Evolutionary conservation across 2,888 invertebrate genomes (phyloP).

Genomic region (Aleiodes leptofemur): DNA sequence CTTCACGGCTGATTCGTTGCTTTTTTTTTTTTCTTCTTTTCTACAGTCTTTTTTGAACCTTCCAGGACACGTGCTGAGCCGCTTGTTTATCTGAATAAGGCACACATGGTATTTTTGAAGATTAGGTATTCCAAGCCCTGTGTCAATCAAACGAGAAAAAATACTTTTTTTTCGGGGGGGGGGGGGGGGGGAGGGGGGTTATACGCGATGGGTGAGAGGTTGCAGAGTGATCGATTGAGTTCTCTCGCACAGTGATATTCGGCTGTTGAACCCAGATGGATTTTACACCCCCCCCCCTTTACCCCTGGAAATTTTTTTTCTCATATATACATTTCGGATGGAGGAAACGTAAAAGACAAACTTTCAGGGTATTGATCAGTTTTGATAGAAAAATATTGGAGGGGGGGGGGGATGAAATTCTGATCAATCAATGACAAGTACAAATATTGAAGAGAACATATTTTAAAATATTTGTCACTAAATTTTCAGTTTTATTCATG

Average conservation of each 20-base stretch:
- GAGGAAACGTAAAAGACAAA: constrained; percentile 46
- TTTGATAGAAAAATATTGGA: constrained; percentile 34
- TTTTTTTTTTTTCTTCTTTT: constrained; percentile 6
- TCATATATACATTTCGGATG: constrained; percentile 34
- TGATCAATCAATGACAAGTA: constrained; percentile 54
- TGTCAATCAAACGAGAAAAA: constrained; percentile 43
- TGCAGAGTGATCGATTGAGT: constrained; percentile 45
- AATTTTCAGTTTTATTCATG: constrained; percentile 35
- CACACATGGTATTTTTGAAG: constrained; percentile 23
- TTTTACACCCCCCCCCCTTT: background rate
- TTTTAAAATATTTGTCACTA: constrained; percentile 38
- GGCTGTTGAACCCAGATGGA: constrained; percentile 26
- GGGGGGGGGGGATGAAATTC: constrained; percentile 46
- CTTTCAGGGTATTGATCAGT: constrained; percentile 52
- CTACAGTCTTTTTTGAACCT: too few relatives aligned
- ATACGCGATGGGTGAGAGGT: background rate
- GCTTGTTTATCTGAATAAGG: background rate
- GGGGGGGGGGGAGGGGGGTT: background rate
- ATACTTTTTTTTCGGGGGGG: constrained; percentile 11
- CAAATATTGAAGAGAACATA: background rate
- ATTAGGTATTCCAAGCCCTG: constrained; percentile 28
- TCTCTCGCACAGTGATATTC: constrained; percentile 34
- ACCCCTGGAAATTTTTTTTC: constrained; percentile 10
- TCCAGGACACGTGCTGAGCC: constrained; percentile 9
- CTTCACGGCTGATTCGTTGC: background rate